phyloP scores from a whole-genome alignment of 2,888 invertebrate species.

The Metacarcinus magister region DNA sequence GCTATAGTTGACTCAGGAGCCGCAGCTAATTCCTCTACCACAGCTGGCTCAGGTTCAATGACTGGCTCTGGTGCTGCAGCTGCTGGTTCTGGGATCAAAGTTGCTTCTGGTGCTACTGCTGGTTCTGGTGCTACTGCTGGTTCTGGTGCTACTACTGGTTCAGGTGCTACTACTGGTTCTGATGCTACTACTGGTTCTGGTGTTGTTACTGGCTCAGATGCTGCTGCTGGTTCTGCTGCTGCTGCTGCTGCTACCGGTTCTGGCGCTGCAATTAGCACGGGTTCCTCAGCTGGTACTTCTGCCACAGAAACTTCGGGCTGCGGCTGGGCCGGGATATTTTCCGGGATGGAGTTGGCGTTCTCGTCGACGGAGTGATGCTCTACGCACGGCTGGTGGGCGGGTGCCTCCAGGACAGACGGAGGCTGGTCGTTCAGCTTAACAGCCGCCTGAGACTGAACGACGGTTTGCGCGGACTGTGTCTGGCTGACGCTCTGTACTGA shows the following conservation, averaged over 20 bases:
- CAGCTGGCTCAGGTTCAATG: not conserved
- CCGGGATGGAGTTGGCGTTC: conserved; percentile 69
- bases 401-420: not conserved
- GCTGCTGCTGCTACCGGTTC: conserved; percentile 46
- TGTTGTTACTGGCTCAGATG: not conserved
- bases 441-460: not conserved
- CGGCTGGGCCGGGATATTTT: not conserved
- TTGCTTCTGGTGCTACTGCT: not conserved
- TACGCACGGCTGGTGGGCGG: not conserved
- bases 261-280: not conserved
- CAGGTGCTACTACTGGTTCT: not conserved
- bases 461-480: conserved; percentile 30
- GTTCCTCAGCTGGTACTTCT: not conserved
- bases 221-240: not conserved
- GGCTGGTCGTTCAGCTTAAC: not conserved
- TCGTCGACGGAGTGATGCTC: conserved; percentile 68
- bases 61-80: conserved; percentile 33
- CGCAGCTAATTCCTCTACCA: conserved; percentile 9
- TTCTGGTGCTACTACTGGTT: conserved; percentile 27
- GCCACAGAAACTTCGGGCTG: conserved; percentile 20
- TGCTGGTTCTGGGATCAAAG: not conserved
- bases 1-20: conserved; percentile 37
- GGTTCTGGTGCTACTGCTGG: not conserved
- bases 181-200: conserved; percentile 52
- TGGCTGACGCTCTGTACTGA: conserved; percentile 55